Conservation (phyloP, 2,797 vertebrate species). For the Sebastes baramenuke region DNA sequence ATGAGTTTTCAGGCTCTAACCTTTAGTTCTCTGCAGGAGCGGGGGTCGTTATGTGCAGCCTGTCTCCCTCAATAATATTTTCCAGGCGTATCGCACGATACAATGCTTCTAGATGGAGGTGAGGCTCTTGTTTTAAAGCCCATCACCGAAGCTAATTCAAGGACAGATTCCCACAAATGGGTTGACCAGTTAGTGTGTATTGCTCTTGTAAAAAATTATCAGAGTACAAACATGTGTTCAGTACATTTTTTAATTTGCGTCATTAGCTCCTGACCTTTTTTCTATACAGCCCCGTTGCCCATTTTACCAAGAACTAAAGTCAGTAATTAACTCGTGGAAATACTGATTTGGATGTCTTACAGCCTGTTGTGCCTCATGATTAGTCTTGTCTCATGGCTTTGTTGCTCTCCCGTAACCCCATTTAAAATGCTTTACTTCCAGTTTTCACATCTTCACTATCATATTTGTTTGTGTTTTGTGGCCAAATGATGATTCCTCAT, state of each 20-base stretch:
- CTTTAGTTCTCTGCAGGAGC: conserved; percentile 12
- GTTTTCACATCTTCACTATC: not conserved
- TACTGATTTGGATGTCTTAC: not conserved
- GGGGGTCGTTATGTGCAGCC: not conserved
- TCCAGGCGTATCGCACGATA: not conserved
- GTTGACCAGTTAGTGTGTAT: not conserved
- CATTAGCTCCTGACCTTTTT: not conserved
- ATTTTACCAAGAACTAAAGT: not conserved
- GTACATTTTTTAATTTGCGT: not conserved
- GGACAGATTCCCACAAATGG: not conserved
- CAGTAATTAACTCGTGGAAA: not conserved
- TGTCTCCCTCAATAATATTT: not conserved
- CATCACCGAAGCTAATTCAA: not conserved
- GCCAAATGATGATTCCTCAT: not conserved
- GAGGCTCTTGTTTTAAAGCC: not conserved
- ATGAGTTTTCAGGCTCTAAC: not conserved
- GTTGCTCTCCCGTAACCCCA: not conserved
- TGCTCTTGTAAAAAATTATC: not conserved
- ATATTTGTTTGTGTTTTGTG: not conserved
- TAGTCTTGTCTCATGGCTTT: not conserved
- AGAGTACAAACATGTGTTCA: not conserved
- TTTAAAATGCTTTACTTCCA: not conserved
- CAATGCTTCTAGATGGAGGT: not conserved
- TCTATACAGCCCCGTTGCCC: not conserved
- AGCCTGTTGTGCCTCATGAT: not conserved